Evolutionary conservation across 2,797 vertebrate genomes (phyloP).

Genomic region (Sternarchorhynchus goeldii): DNA sequence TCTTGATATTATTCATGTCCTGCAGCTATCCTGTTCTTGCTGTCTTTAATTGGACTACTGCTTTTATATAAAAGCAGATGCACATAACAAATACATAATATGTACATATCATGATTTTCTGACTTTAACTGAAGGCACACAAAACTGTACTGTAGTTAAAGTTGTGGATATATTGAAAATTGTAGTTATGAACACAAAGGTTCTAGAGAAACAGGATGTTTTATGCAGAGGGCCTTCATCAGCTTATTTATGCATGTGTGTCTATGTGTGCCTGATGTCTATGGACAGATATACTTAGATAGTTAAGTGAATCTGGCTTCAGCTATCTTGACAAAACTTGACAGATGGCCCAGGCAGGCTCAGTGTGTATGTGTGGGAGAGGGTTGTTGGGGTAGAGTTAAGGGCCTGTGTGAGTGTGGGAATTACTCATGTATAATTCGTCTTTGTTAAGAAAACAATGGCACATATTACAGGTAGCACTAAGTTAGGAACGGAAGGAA

Average conservation of each 20-base stretch:
- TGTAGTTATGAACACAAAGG: too few species aligned
- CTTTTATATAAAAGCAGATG: not conserved
- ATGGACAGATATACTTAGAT: conserved; percentile 34
- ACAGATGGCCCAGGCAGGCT: conserved; percentile 68
- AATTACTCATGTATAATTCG: too few species aligned
- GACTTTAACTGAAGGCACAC: not conserved
- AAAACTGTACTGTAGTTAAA: not conserved
- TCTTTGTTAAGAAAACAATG: too few species aligned
- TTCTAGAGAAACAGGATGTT: too few species aligned
- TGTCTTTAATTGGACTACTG: not conserved
- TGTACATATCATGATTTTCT: not conserved
- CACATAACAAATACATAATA: not conserved
- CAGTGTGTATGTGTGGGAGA: not conserved
- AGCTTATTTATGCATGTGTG: conserved; percentile 3
- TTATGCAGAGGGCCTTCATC: not conserved
- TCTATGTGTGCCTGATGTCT: not conserved
- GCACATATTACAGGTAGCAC: too few species aligned
- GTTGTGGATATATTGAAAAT: not conserved
- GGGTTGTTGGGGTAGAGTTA: conserved; percentile 1
- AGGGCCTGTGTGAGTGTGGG: not conserved
- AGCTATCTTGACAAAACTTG: conserved; percentile 51
- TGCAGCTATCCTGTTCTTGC: not conserved
- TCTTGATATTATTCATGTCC: too few species aligned
- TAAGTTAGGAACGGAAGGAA: too few species aligned
- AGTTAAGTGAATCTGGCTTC: conserved; percentile 31